These are phyloP conservation scores for Mizuhopecten yessoensis DNA, from an alignment of 1,140 invertebrate genomes.

Conservation along the genomic window DNA sequence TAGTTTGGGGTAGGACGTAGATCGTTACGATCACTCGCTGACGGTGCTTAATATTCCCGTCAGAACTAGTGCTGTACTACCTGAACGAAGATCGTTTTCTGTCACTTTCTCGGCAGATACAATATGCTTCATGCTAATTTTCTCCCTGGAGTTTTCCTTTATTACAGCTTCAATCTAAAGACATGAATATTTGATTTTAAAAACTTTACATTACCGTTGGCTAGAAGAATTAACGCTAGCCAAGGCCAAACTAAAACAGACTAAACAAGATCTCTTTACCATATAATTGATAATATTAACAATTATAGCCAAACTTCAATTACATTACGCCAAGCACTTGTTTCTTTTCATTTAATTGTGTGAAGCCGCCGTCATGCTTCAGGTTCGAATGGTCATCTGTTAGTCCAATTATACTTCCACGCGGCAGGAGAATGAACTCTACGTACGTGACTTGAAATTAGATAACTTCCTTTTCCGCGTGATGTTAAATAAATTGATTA, in stretches of 20 bases:
- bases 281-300: background rate
- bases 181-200: background rate
- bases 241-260: background rate
- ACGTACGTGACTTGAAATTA: background rate
- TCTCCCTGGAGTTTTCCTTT: no score
- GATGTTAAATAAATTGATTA: no score
- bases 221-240: background rate
- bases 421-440: background rate
- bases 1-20: no score
- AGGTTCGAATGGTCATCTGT: background rate
- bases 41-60: no score
- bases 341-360: background rate
- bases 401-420: background rate
- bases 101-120: no score
- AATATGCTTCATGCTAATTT: no score
- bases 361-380: background rate
- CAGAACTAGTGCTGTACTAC: no score
- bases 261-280: background rate
- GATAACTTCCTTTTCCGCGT: background rate
- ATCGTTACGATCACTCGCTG: no score
- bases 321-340: background rate
- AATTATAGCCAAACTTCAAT: background rate
- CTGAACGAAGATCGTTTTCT: no score
- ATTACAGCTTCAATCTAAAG: background rate
- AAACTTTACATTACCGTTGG: background rate